Percentiles rank a stretch among this genome's conserved stretches.
Evolutionary conservation across 2,113 vertebrate species (phyloP).

Genomic region (Colius striatus): DNA sequence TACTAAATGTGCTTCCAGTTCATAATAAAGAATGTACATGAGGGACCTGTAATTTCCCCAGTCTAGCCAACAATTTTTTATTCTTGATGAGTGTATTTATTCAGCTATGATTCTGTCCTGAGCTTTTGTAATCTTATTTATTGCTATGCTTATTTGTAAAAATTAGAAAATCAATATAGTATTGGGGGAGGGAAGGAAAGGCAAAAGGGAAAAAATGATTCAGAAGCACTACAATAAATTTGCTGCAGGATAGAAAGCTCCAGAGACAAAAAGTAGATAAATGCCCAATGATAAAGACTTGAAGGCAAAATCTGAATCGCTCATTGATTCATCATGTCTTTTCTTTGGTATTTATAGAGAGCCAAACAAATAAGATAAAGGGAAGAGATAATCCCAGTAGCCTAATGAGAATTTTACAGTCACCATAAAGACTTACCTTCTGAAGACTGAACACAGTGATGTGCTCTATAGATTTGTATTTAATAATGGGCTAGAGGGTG

Average conservation of each 20-base stretch:
- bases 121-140: conserved; percentile 61
- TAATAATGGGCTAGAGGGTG: neutral
- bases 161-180: conserved; percentile 64
- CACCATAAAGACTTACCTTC: conserved; percentile 42
- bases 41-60: conserved; percentile 33
- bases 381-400: conserved; percentile 60
- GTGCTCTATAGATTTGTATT: conserved; percentile 45
- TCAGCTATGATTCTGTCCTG: conserved; percentile 27
- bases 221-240: conserved; percentile 16
- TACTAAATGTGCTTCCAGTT: conserved; percentile 52
- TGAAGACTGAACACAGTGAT: conserved; percentile 38
- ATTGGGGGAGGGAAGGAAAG: conserved; percentile 26
- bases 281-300: conserved; percentile 52
- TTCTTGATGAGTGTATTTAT: conserved; percentile 56
- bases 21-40: conserved; percentile 10
- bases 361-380: conserved; percentile 62
- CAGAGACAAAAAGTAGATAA: conserved; percentile 68
- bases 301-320: conserved; percentile 62
- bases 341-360: conserved; percentile 51
- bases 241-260: conserved; percentile 49
- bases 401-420: conserved; percentile 61
- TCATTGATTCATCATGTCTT: conserved; percentile 57
- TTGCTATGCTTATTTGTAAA: conserved; percentile 66
- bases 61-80: conserved; percentile 34
- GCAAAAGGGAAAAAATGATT: neutral